phyloP scores from a whole-genome alignment of 2,797 vertebrate genomes.

The Buceros bicornis region DNA sequence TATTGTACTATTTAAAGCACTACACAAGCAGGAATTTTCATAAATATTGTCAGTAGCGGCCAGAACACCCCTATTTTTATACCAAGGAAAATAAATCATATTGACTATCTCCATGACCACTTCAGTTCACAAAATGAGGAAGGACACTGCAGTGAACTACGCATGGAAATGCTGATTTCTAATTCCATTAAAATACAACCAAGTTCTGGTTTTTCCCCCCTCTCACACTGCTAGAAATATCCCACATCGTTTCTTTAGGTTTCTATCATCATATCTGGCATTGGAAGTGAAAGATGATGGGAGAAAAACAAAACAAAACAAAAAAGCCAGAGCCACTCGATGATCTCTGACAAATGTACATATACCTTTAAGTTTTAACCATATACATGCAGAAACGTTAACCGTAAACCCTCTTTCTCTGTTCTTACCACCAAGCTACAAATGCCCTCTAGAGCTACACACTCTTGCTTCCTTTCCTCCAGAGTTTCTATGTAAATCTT shows the following conservation, averaged over 20 bases:
- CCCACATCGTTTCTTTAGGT: neutral
- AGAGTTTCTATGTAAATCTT: neutral
- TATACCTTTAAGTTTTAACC: neutral
- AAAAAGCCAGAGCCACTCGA: neutral
- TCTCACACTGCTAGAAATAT: slow-evolving; percentile 11
- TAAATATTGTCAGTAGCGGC: neutral
- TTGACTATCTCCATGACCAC: slow-evolving; percentile 3
- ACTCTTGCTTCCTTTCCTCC: neutral
- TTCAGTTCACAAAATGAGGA: slow-evolving; percentile 58
- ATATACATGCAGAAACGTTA: neutral
- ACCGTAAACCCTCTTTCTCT: neutral
- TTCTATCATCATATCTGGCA: neutral
- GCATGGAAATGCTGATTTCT: slow-evolving; percentile 66
- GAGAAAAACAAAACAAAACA: rapidly evolving
- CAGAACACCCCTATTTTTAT: slow-evolving; percentile 54
- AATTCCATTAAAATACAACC: slow-evolving; percentile 33
- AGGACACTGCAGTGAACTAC: slow-evolving; percentile 19
- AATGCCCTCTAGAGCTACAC: neutral
- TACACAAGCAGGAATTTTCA: neutral
- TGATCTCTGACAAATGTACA: rapidly evolving
- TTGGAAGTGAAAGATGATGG: neutral
- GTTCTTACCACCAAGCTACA: neutral
- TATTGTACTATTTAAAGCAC: neutral
- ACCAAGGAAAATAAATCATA: slow-evolving; percentile 32
- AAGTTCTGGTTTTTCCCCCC: neutral